Percentiles rank a stretch among this genome's conserved stretches.
phyloP scores from a whole-genome alignment of 2,113 vertebrate species.

The Prionailurus bengalensis region DNA sequence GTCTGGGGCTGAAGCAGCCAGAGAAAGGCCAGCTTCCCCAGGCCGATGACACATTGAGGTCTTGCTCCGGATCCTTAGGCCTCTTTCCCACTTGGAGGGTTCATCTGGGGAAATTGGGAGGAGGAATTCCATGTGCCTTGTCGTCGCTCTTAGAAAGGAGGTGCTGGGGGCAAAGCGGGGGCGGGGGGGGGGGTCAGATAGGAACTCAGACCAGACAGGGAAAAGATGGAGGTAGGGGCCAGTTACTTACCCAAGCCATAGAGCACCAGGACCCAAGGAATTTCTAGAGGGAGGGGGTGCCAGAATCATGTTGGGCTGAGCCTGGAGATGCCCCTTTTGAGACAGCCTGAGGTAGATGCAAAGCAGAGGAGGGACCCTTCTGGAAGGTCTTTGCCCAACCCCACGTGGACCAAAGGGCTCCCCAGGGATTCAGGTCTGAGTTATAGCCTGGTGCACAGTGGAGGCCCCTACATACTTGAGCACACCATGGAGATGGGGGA shows the following conservation, averaged over 20 bases:
- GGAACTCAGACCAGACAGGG: not conserved
- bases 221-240: no score
- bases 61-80: not conserved
- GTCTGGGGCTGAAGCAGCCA: not conserved
- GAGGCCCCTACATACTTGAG: not conserved
- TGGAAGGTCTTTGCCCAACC: not conserved
- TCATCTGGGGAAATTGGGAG: not conserved
- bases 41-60: not conserved
- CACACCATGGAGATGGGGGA: conserved; percentile 66
- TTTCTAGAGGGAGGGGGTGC: not conserved
- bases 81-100: not conserved
- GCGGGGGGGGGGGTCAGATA: accelerated
- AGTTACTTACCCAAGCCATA: accelerated
- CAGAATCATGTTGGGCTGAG: not conserved
- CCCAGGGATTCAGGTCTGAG: conserved; percentile 33
- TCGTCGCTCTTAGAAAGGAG: not conserved
- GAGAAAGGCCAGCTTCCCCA: not conserved
- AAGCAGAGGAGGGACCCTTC: not conserved
- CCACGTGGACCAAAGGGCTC: not conserved
- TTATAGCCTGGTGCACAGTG: not conserved
- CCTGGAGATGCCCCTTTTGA: not conserved
- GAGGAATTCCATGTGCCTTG: not conserved
- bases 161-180: no score
- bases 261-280: accelerated
- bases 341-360: not conserved